Conservation (phyloP, 2,113 vertebrate genomes). For the Cephalophus harveyi region DNA sequence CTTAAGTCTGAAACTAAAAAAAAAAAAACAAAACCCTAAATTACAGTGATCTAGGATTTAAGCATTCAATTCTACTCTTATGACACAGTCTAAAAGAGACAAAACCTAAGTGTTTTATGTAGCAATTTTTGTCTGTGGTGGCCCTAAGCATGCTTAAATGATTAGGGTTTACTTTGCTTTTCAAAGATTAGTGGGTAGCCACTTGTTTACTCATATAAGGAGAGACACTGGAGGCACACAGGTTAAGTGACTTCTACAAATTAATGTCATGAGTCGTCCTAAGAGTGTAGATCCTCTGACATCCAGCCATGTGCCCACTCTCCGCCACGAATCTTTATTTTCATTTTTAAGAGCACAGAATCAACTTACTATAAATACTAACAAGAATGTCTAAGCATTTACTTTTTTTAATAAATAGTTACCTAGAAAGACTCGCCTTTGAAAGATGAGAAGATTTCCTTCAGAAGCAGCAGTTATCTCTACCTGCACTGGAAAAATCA, state of each 20-base stretch:
- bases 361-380: neutral
- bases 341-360: constrained; percentile 8
- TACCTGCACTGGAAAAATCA: constrained; percentile 23
- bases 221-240: constrained; percentile 14
- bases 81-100: neutral
- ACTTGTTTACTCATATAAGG: neutral
- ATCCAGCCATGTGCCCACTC: neutral
- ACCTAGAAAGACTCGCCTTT: constrained; percentile 20
- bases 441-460: neutral
- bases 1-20: neutral
- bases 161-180: neutral
- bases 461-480: neutral
- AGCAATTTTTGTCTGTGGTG: constrained; percentile 29
- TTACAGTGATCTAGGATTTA: constrained; percentile 10
- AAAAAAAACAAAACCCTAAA: neutral
- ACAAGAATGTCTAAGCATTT: neutral
- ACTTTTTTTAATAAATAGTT: constrained; percentile 17
- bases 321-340: neutral
- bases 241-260: constrained; percentile 53
- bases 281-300: neutral
- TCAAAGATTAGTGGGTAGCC: constrained; percentile 35
- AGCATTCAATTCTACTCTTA: constrained; percentile 13
- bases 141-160: constrained; percentile 31
- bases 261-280: constrained; percentile 27
- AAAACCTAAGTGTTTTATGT: neutral